phyloP scores from a whole-genome alignment of 2,113 vertebrate species.

The Entelurus aequoreus region DNA sequence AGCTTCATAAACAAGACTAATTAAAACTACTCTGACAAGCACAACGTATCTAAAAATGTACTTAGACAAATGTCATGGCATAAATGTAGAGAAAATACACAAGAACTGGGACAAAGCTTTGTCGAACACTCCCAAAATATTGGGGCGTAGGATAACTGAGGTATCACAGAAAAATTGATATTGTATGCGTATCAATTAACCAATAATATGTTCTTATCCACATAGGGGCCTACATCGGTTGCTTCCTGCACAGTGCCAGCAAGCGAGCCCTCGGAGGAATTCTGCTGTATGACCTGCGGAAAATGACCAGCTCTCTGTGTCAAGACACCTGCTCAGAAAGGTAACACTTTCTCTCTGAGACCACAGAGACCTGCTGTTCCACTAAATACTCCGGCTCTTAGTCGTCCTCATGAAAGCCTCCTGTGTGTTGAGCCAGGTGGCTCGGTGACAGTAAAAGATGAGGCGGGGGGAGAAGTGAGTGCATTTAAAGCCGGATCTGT shows the following conservation, averaged over 20 bases:
- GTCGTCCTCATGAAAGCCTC: constrained; percentile 58
- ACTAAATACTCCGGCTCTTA: constrained; percentile 49
- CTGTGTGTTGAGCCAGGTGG: constrained; percentile 66
- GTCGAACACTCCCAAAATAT: too few species aligned
- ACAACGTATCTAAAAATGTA: too few species aligned
- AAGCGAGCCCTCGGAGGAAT: constrained; percentile 84
- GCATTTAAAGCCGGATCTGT: constrained; percentile 49
- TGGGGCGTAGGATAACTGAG: too few species aligned
- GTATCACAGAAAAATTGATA: too few species aligned
- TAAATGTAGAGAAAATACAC: too few species aligned
- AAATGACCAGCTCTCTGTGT: constrained; percentile 91
- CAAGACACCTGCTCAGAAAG: constrained; percentile 93
- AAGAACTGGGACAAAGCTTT: too few species aligned
- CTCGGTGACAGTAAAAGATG: constrained; percentile 61
- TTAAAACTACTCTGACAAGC: too few species aligned
- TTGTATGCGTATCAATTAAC: too few species aligned
- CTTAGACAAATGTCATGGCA: too few species aligned
- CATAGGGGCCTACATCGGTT: constrained; percentile 84
- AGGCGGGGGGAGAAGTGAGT: constrained; percentile 21
- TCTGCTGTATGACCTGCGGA: constrained; percentile 92
- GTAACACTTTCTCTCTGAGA: constrained; percentile 65
- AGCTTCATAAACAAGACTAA: too few species aligned
- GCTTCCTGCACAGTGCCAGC: constrained; percentile 81
- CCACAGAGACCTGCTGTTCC: constrained; percentile 52
- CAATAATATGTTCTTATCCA: neutral